Evolutionary conservation across 2,113 vertebrate genomes (phyloP).

Genomic region (Tor tambroides): DNA sequence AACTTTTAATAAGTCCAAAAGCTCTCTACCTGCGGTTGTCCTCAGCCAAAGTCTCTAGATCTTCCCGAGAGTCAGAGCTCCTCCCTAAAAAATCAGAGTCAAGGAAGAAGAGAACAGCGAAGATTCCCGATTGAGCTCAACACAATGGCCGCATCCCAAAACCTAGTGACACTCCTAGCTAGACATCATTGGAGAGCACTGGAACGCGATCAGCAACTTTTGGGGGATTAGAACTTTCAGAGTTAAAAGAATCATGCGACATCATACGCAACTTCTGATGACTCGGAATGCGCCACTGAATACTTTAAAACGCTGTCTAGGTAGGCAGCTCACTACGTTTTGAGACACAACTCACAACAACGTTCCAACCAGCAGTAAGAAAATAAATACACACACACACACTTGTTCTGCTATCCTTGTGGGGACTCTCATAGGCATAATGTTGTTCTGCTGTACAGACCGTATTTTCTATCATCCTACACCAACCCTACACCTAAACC

Average conservation of each 20-base stretch:
- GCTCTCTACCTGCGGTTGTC: conserved; percentile 20
- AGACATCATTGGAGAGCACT: background rate
- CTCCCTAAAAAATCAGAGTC: conserved; percentile 4
- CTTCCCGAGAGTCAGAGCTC: conserved; percentile 12
- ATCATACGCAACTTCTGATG: background rate
- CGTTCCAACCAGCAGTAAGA: background rate
- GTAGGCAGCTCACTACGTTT: background rate
- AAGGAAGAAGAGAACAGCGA: background rate
- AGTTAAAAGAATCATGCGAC: background rate
- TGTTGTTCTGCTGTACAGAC: too few relatives aligned
- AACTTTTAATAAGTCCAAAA: background rate
- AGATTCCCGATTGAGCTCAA: background rate
- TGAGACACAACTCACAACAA: background rate
- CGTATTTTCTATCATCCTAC: too few relatives aligned
- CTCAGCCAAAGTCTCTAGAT: background rate
- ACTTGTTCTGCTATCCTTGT: too few relatives aligned
- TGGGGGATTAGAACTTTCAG: too few relatives aligned
- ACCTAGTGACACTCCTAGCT: background rate
- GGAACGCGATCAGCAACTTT: background rate
- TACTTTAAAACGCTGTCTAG: background rate
- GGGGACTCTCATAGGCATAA: too few relatives aligned
- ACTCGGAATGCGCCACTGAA: too few relatives aligned
- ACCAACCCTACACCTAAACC: too few relatives aligned
- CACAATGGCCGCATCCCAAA: background rate
- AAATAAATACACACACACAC: background rate